Evolutionary conservation across 2,888 invertebrate genomes (phyloP), one percentile per base, ranked within the genome.

Genomic region (Eucriotettix oculatus): DNA sequence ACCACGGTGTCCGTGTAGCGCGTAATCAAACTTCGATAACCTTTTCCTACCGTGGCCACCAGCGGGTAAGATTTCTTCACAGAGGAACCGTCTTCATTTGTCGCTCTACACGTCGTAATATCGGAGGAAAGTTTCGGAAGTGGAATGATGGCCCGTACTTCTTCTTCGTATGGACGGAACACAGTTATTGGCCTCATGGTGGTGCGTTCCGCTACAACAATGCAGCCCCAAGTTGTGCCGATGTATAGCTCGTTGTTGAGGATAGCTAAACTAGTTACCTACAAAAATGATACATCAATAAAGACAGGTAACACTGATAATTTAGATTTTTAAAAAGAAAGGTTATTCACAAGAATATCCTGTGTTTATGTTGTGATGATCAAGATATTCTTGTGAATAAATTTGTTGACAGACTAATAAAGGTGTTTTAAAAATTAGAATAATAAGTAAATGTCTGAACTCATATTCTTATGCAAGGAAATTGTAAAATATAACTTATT

Each of bases 141-240:
- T 16, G 61, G 64, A 16, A 61, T 52, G 52, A 72, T 72, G 61
- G 72, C 71, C 57, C 80, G 77, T 42, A 88, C 87, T 73, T 91
- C 87, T 67, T 87, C 87, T 72, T 92, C 89, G 69, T 90, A 91
- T 0, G 94, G 92, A 52, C 94, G 79, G 76, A 94, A 94, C n/a
- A 95, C 87, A 7, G 92, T 91, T 61, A 94, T 84, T 0, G 96
- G 95, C 3, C 90, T 77, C 66, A 96, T 78, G 0, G 86, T 81
- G 60, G 79, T 77, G 16, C 86, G 82, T 71, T 94, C 93, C 0
- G 92, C 90, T 10, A 96, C 87, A 58, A 97, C 87, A 55, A 98
- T 76, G 71, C 94, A 93, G 40, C 98, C 98, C 87, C 92, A 90
- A 10, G 92, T 91, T 1, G 97, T 97, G 55, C 97, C 97, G 63